These are phyloP conservation scores for Clarias fuscus DNA, from an alignment of 2,797 vertebrate genomes.

Conservation along the genomic window DNA sequence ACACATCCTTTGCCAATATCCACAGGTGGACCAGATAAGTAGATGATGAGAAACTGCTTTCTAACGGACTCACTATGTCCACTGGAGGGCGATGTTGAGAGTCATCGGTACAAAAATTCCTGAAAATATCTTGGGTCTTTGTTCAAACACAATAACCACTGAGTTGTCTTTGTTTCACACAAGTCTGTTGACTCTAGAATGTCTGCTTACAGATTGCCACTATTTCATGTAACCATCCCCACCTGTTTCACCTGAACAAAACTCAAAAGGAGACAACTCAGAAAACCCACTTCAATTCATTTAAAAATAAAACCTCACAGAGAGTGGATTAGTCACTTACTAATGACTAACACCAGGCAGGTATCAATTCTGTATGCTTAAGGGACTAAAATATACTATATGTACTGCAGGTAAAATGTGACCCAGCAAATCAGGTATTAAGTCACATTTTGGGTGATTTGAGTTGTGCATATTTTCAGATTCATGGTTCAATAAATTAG, in stretches of 20 bases:
- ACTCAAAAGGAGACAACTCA: constrained; percentile 1
- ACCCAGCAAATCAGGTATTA: background rate
- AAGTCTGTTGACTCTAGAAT: constrained; percentile 27
- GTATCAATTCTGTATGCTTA: background rate
- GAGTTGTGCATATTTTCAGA: too few relatives aligned
- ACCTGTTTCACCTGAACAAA: background rate
- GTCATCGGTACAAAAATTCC: constrained; percentile 4
- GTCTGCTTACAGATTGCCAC: background rate
- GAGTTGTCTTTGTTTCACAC: constrained; percentile 44
- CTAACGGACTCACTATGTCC: constrained; percentile 16
- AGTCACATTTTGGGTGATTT: too few relatives aligned
- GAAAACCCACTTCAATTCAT: background rate
- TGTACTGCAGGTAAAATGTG: background rate
- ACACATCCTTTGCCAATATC: background rate
- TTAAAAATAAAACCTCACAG: constrained; percentile 4
- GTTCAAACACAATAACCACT: constrained; percentile 52
- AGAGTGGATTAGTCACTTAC: constrained; percentile 42
- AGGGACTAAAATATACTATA: constrained; percentile 5
- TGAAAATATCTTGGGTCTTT: constrained; percentile 49
- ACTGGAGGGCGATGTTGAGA: constrained; percentile 41
- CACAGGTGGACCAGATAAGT: constrained; percentile 18
- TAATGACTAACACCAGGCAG: constrained; percentile 44
- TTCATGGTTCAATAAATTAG: too few relatives aligned
- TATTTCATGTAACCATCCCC: background rate
- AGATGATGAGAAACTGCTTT: background rate